A percentile compares a stretch with the other conserved stretches of the same genome.
Conservation (phyloP, 1,140 invertebrate species). For the Ephestia elutella region DNA sequence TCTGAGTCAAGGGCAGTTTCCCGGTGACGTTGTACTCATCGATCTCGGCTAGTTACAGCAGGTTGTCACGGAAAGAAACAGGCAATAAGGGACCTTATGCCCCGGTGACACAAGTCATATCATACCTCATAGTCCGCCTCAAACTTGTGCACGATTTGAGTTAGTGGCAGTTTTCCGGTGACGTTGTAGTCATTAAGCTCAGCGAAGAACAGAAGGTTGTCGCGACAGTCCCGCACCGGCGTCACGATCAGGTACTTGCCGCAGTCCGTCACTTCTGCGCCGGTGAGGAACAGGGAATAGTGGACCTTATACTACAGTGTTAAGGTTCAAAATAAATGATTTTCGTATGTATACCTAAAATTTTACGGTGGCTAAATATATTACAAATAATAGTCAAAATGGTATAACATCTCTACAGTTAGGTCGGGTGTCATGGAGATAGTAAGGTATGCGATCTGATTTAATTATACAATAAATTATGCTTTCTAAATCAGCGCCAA, state of each 20-base stretch:
- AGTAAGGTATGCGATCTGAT: too few species aligned
- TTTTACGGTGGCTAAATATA: too few species aligned
- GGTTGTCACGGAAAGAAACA: constrained; percentile 85
- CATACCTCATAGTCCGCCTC: constrained; percentile 97
- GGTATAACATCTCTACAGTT: too few species aligned
- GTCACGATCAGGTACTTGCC: constrained; percentile 90
- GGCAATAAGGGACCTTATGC: background rate
- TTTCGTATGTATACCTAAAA: too few species aligned
- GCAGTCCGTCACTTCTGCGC: constrained; percentile 90
- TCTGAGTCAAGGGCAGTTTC: constrained; percentile 81
- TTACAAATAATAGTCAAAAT: too few species aligned
- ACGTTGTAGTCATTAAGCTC: constrained; percentile 81
- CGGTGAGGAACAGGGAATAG: constrained; percentile 71
- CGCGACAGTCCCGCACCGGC: constrained; percentile 88
- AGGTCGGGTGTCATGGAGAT: too few species aligned
- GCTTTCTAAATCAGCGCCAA: too few species aligned
- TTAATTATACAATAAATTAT: too few species aligned
- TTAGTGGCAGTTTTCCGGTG: constrained; percentile 78
- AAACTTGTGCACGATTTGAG: constrained; percentile 89
- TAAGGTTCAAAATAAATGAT: too few species aligned
- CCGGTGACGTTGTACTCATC: constrained; percentile 76
- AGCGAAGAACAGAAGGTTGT: constrained; percentile 91
- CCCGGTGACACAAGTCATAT: constrained; percentile 74
- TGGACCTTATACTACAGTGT: background rate
- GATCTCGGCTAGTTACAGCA: constrained; percentile 88